These are phyloP conservation scores for Zaprionus kolodkinae DNA, from an alignment of 1,140 invertebrate species.

Conservation along the genomic window DNA sequence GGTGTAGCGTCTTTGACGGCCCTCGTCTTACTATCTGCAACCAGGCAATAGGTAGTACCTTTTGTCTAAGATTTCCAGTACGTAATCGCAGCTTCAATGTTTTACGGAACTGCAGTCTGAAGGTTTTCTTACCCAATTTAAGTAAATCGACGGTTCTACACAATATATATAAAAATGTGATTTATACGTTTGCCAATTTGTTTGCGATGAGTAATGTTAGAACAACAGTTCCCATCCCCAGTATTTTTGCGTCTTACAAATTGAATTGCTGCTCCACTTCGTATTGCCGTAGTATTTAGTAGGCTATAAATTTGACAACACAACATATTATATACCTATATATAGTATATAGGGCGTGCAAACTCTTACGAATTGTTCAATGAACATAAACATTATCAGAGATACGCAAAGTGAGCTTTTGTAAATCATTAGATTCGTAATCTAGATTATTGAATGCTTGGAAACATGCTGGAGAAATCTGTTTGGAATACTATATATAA, in stretches of 20 bases:
- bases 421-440: constrained; percentile 23
- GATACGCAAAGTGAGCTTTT: not conserved
- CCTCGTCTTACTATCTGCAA: constrained; percentile 40
- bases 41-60: constrained; percentile 18
- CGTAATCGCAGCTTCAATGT: not conserved
- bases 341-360: not conserved
- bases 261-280: constrained; percentile 16
- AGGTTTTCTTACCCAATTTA: not conserved
- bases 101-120: not conserved
- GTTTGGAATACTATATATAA: constrained; percentile 2
- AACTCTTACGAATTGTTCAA: not conserved
- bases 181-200: not conserved
- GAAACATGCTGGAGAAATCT: not conserved
- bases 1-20: constrained; percentile 63
- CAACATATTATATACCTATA: not conserved
- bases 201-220: not conserved
- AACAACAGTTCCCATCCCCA: not conserved
- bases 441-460: constrained; percentile 27
- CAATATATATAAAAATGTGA: not conserved
- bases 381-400: constrained; percentile 14
- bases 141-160: not conserved
- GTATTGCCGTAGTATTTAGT: not conserved
- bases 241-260: constrained; percentile 1
- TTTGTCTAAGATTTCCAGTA: constrained; percentile 47
- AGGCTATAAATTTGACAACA: constrained; percentile 4